These are phyloP conservation scores for Drosophila helvetica DNA, from an alignment of 2,888 invertebrate genomes.

Conservation along the genomic window DNA sequence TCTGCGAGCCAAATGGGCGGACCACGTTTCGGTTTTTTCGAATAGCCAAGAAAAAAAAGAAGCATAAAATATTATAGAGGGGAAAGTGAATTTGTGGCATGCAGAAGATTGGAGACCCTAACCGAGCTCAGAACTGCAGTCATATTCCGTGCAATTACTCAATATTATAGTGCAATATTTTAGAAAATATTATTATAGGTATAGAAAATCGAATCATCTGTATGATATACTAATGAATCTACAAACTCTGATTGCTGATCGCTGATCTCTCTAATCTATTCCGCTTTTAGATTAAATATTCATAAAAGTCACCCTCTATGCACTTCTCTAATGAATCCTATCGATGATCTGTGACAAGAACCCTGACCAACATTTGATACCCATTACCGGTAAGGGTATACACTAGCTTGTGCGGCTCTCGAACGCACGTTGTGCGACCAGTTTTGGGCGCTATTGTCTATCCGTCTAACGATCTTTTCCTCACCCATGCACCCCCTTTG, in stretches of 20 bases:
- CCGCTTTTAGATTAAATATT: not conserved
- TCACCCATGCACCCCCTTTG: constrained; percentile 1
- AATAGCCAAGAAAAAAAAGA: constrained; percentile 36
- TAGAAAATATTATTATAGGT: too few species aligned
- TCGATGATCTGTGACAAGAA: constrained; percentile 11
- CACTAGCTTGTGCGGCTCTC: constrained; percentile 35
- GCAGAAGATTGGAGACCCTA: constrained; percentile 39
- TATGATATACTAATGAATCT: not conserved
- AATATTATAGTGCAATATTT: not conserved
- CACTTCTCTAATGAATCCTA: constrained; percentile 5
- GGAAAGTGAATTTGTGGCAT: not conserved
- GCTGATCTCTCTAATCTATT: too few species aligned
- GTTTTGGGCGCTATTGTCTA: constrained; percentile 65
- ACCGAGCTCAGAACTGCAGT: not conserved
- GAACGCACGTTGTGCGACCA: constrained; percentile 63
- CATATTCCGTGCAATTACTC: too few species aligned
- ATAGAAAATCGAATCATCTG: too few species aligned
- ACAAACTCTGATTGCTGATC: not conserved
- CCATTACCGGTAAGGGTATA: constrained; percentile 47
- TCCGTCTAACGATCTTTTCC: constrained; percentile 9
- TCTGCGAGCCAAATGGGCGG: constrained; percentile 45
- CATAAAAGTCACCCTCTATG: not conserved
- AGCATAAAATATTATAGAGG: constrained; percentile 16
- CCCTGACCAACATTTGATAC: constrained; percentile 37
- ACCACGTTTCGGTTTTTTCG: constrained; percentile 33